Conservation (phyloP, 2,797 vertebrate species). For the Malurus leucopterus region DNA sequence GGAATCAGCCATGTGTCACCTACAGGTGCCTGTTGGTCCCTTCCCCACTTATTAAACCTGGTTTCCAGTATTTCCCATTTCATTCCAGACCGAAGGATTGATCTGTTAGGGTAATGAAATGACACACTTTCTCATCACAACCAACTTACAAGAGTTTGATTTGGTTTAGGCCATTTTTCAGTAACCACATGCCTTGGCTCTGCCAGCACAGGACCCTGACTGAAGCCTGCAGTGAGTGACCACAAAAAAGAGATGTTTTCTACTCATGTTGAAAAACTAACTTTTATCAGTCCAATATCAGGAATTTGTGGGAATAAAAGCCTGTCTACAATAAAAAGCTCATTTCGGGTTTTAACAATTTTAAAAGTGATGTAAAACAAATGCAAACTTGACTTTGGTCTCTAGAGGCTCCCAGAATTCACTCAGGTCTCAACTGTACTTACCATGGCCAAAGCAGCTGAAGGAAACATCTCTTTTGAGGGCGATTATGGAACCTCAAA, state of each 20-base stretch:
- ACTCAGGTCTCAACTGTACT: neutral
- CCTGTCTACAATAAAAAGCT: neutral
- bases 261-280: neutral
- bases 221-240: neutral
- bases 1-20: neutral
- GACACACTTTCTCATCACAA: neutral
- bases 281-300: neutral
- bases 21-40: neutral
- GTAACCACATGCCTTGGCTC: neutral
- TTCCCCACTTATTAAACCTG: neutral
- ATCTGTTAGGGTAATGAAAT: neutral
- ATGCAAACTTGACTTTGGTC: neutral
- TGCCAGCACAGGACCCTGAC: neutral
- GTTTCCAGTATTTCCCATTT: neutral
- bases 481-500: neutral
- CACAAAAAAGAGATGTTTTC: neutral
- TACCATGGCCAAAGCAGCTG: neutral
- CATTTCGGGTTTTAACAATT: neutral
- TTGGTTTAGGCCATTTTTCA: neutral
- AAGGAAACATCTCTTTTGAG: neutral
- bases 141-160: neutral
- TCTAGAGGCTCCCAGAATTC: neutral
- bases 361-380: neutral
- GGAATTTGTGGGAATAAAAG: neutral
- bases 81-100: neutral